Evolutionary conservation across 2,113 vertebrate genomes (phyloP), one percentile per base, ranked within the genome.

Genomic region (Okapia johnstoni): DNA sequence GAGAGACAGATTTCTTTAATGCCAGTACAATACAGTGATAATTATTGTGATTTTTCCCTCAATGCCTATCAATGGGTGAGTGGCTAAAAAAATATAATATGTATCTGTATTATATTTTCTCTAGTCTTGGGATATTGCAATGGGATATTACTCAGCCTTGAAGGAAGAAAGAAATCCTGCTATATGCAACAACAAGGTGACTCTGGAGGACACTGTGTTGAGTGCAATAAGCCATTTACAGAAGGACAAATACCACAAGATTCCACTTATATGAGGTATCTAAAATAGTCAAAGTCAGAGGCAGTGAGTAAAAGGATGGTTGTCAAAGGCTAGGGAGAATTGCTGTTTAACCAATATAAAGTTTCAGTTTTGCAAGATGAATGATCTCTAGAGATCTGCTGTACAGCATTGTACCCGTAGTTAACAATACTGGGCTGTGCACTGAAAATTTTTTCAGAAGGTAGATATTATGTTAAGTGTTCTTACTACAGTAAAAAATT

Each of bases 201-300:
- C 61, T 3, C 48, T 50, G 88, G 25, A 79, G 30, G 63, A 55
- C 4, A 17, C 21, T 28, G 3, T 77, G 55, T 9, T 48, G 7
- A 23, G 16, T 88, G 76, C 79, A 60, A 54, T 46, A 77, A 77
- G 25, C 1, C 15, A 48, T 28, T 40, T 26, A 55, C 14, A 40
- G n/a, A 43, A 16, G 3, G 8, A 19, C 1, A 1, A 58, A 70
- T 43, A 2, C 4, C 28, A 3, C 15, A 50, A 7, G 4, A 7
- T 54, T 79, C 8, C 30, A 17, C 13, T 90, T 57, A 0, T 1
- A 19, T 13, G 23, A 66, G 12, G 4, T 30, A 30, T 58, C 17
- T 17, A 21, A 87, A 66, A 55, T 5, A 79, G 36, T 76, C 26
- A 28, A 40, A 86, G 23, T 17, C 26, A 86, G 63, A 85, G 30